phyloP scores from a whole-genome alignment of 2,113 vertebrate species.

The Nettapus auritus region DNA sequence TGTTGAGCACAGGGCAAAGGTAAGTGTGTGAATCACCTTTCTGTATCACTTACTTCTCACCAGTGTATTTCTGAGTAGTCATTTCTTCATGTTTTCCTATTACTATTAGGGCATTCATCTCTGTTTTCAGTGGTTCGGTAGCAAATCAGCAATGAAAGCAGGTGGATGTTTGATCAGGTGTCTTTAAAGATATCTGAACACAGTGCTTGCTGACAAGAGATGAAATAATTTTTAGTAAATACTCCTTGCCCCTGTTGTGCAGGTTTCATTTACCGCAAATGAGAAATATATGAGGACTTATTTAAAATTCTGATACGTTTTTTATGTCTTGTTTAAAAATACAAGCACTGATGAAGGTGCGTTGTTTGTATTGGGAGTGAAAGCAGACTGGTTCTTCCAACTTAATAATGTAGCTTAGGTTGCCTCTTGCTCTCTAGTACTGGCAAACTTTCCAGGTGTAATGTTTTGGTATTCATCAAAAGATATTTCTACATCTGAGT shows the following conservation, averaged over 20 bases:
- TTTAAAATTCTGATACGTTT: neutral
- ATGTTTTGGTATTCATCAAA: neutral
- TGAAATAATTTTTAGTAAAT: neutral
- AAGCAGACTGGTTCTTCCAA: neutral
- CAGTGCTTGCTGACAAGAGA: neutral
- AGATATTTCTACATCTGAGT: neutral
- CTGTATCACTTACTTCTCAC: neutral
- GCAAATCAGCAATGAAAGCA: neutral
- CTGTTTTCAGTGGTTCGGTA: neutral
- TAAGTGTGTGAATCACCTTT: constrained; percentile 48
- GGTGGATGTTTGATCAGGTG: neutral
- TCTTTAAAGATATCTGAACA: neutral
- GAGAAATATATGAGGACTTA: neutral
- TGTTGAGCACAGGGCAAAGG: constrained; percentile 98
- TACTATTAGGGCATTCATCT: neutral
- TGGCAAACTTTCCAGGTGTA: neutral
- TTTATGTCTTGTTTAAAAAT: neutral
- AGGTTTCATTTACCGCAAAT: neutral
- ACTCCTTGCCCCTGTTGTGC: neutral
- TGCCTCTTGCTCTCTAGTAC: neutral
- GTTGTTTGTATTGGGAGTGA: neutral
- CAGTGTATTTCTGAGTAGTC: neutral
- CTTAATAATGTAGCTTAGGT: neutral
- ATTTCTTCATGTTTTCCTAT: neutral
- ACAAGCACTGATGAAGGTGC: neutral